phyloP scores from a whole-genome alignment of 2,797 vertebrate species.

The Neosalanx taihuensis region DNA sequence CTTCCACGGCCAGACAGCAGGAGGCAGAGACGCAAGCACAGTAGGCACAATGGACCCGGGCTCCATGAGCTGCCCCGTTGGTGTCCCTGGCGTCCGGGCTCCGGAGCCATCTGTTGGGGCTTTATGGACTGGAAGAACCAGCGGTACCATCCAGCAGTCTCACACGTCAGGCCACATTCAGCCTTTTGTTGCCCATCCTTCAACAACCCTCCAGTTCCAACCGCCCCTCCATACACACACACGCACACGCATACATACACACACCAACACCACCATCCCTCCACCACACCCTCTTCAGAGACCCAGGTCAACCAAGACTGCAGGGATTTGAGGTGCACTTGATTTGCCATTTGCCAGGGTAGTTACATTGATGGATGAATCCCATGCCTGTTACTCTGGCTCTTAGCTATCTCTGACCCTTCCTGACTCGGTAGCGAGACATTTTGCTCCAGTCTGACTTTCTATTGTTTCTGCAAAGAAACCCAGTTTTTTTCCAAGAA shows the following conservation, averaged over 20 bases:
- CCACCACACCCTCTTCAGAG: background rate
- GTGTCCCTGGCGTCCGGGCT: background rate
- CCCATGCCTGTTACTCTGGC: background rate
- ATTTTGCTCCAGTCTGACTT: background rate
- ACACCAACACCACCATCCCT: background rate
- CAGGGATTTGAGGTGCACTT: background rate
- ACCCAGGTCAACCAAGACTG: background rate
- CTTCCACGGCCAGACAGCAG: conserved; percentile 16
- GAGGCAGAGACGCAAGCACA: conserved; percentile 6
- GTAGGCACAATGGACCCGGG: background rate
- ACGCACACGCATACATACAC: no score
- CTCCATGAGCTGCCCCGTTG: background rate
- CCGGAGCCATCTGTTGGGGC: background rate
- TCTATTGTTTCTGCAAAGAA: background rate
- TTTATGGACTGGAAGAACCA: conserved; percentile 26
- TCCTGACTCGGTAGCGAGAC: background rate
- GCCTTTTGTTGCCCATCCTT: background rate
- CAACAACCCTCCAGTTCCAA: background rate
- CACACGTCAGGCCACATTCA: conserved; percentile 16
- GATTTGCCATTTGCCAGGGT: background rate
- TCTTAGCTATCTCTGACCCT: background rate
- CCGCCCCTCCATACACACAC: background rate
- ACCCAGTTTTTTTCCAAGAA: conserved; percentile 20
- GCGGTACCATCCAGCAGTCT: conserved; percentile 8
- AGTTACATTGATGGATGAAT: background rate